Conservation (phyloP, 2,113 vertebrate genomes). For the Gnathonemus longibarbis region DNA sequence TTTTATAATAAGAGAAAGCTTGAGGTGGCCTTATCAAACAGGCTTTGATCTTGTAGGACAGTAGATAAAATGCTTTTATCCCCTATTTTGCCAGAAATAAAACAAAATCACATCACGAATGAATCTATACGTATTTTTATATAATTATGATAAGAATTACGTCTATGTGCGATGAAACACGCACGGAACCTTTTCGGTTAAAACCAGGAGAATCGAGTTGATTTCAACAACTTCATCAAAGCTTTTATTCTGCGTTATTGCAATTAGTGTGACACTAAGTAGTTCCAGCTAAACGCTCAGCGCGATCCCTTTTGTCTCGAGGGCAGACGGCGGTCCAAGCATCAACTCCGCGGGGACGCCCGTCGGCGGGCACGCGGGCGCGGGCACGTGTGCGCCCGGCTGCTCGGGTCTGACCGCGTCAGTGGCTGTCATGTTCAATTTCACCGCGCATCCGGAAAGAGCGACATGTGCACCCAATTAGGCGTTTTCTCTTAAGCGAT, state of each 20-base stretch:
- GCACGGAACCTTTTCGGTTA: not conserved
- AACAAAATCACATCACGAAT: not conserved
- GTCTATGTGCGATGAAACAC: not conserved
- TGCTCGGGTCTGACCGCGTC: not conserved
- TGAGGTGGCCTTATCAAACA: not conserved
- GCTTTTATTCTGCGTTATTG: not conserved
- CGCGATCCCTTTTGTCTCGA: not conserved
- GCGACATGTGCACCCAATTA: not conserved
- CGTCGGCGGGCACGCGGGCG: not conserved
- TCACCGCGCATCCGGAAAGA: not conserved
- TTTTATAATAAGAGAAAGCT: not conserved
- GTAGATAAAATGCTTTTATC: not conserved
- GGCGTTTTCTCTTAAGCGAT: conserved; percentile 5
- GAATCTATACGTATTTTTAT: not conserved
- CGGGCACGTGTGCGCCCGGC: not conserved
- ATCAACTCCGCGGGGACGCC: not conserved
- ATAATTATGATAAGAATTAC: not conserved
- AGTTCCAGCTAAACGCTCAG: not conserved
- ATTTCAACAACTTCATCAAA: not conserved
- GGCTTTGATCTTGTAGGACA: not conserved
- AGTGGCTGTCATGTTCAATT: not conserved
- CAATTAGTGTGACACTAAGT: not conserved
- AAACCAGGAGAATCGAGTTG: not conserved
- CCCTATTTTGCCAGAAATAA: not conserved
- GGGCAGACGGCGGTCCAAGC: not conserved